Evolutionary conservation across 2,888 invertebrate species (phyloP).

Genomic region (Sisyra terminalis): DNA sequence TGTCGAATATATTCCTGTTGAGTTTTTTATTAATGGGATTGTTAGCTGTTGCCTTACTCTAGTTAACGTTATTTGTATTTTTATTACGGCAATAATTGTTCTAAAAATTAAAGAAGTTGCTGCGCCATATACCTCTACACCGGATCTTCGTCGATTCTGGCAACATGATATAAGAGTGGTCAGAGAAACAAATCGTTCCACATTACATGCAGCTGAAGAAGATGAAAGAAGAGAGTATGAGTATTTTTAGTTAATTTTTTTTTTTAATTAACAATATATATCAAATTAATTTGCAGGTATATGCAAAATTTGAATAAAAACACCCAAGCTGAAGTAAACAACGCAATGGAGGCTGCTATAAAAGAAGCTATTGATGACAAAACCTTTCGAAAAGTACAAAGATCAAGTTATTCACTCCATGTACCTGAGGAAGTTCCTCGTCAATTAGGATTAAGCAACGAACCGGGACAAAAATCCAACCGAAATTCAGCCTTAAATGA

Average conservation of each 20-base stretch:
- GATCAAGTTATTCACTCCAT: constrained; percentile 55
- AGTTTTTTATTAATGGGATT: constrained; percentile 61
- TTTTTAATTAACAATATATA: not conserved
- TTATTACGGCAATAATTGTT: constrained; percentile 61
- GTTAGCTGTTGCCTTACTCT: constrained; percentile 65
- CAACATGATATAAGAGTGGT: constrained; percentile 63
- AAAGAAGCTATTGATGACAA: constrained; percentile 49
- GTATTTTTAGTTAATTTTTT: no score
- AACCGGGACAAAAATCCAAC: constrained; percentile 5
- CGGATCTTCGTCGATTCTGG: constrained; percentile 55
- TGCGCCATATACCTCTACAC: constrained; percentile 61
- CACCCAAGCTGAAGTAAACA: constrained; percentile 34
- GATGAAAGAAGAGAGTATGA: constrained; percentile 8
- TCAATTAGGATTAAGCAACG: constrained; percentile 16
- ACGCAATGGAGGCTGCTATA: constrained; percentile 45
- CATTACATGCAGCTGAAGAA: constrained; percentile 5
- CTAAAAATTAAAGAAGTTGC: constrained; percentile 74
- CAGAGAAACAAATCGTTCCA: constrained; percentile 46
- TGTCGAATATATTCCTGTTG: constrained; percentile 55
- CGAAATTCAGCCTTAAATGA: constrained; percentile 34
- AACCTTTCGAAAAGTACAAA: constrained; percentile 52
- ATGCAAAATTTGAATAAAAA: constrained; percentile 29
- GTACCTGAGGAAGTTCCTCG: constrained; percentile 40
- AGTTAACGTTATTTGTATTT: constrained; percentile 70
- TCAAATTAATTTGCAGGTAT: constrained; percentile 21